phyloP scores from a whole-genome alignment of 2,113 vertebrate species.

The Tonatia bakeri region DNA sequence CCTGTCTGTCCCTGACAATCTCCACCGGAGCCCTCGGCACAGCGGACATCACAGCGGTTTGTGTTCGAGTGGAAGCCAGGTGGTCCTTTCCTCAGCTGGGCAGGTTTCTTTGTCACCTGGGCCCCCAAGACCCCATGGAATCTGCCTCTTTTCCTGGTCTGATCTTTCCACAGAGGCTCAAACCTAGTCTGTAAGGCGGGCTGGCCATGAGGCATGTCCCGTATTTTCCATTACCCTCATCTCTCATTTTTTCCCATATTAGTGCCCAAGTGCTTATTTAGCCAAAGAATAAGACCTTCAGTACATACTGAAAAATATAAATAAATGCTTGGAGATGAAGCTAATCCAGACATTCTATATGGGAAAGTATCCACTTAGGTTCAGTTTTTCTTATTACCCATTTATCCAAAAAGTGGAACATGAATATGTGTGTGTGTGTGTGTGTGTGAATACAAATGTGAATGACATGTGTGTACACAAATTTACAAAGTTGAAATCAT shows the following conservation, averaged over 20 bases:
- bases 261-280: too few relatives aligned
- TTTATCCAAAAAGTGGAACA: neutral
- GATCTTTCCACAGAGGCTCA: neutral
- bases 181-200: neutral
- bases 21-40: fast-evolving
- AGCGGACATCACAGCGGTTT: neutral
- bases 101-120: neutral
- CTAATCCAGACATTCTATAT: neutral
- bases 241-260: neutral
- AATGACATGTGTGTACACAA: neutral
- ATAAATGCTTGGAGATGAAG: neutral
- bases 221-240: fast-evolving
- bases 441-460: neutral
- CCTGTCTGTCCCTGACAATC: neutral
- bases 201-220: neutral
- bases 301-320: neutral
- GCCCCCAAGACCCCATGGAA: neutral
- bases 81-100: neutral
- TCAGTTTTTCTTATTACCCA: neutral
- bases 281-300: neutral
- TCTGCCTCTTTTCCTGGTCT: neutral
- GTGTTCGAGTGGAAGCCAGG: neutral
- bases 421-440: fast-evolving
- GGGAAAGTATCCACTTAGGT: neutral
- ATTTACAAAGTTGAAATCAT: neutral